These are phyloP conservation scores for Zaprionus camerounensis DNA, from an alignment of 1,140 invertebrate species.

Conservation along the genomic window DNA sequence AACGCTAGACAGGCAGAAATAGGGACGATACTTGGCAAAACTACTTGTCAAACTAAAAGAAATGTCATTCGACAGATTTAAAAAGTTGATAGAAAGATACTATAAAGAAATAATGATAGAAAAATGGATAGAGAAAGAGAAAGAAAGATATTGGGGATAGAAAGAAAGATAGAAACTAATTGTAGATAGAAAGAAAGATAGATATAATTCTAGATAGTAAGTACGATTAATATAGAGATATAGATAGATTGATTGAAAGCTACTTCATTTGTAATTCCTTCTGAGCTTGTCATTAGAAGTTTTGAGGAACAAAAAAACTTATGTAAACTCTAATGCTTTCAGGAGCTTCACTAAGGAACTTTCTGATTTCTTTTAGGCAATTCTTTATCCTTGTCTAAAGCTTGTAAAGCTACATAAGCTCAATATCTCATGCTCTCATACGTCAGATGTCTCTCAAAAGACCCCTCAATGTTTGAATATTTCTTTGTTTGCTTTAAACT, in stretches of 20 bases:
- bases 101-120: not conserved
- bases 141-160: not conserved
- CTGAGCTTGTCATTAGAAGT: no score
- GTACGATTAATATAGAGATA: not conserved
- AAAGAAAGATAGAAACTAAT: not conserved
- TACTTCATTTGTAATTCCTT: no score
- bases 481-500: not conserved
- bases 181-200: not conserved
- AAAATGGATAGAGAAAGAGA: not conserved
- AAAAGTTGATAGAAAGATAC: not conserved
- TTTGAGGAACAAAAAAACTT: no score
- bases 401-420: not conserved
- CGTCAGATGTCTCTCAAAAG: not conserved
- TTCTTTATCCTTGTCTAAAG: no score
- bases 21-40: not conserved
- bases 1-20: not conserved
- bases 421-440: not conserved
- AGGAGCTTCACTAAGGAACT: no score
- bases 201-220: not conserved
- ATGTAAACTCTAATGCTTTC: no score
- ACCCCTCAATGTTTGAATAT: not conserved
- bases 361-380: no score
- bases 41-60: not conserved
- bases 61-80: not conserved
- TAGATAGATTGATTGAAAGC: not conserved